These are phyloP conservation scores for Dicycla oo DNA, from an alignment of 2,888 invertebrate species.

Conservation along the genomic window DNA sequence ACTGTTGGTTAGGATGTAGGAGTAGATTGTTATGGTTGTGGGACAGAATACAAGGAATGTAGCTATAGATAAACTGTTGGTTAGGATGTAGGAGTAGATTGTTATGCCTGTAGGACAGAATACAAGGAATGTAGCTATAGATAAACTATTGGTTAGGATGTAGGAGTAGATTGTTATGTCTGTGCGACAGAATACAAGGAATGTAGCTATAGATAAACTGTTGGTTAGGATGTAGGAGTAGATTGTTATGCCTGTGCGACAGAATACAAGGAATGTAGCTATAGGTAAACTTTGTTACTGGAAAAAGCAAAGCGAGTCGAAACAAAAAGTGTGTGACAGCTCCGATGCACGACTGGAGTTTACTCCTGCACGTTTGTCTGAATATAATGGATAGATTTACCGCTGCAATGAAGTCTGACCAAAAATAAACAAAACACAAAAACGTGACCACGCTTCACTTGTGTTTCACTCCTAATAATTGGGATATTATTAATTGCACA, in stretches of 20 bases:
- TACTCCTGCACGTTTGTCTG: no score
- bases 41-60: neutral
- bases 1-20: conserved; percentile 59
- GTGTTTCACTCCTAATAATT: no score
- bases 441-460: no score
- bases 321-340: no score
- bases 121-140: neutral
- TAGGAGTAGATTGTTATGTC: conserved; percentile 66
- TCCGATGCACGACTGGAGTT: no score
- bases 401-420: no score
- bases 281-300: neutral
- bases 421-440: no score
- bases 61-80: conserved; percentile 2
- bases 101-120: conserved; percentile 61
- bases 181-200: conserved; percentile 25
- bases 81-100: conserved; percentile 61
- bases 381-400: no score
- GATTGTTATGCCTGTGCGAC: conserved; percentile 61
- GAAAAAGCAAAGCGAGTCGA: neutral
- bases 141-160: conserved; percentile 46
- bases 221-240: conserved; percentile 62
- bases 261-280: neutral
- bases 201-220: neutral
- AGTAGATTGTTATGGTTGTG: conserved; percentile 64
- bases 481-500: no score